Conservation (phyloP, 2,113 vertebrate species). For the Anguilla rostrata region DNA sequence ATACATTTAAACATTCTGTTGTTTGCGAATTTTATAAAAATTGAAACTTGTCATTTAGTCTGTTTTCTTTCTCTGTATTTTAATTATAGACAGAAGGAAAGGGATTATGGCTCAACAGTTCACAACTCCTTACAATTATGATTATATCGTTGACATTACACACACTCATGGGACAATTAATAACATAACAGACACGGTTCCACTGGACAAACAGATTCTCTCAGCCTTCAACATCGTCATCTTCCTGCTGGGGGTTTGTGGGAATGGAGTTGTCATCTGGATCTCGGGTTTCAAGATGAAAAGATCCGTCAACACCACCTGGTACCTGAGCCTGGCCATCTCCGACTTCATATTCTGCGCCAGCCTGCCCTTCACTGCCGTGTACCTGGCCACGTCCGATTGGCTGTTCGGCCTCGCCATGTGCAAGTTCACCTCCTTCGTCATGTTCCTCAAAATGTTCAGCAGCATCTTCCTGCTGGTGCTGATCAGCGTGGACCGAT, state of each 20-base stretch:
- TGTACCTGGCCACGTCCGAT: neutral
- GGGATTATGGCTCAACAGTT: neutral
- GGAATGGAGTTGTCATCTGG: constrained; percentile 26
- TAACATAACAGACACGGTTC: no score
- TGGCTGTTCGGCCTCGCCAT: constrained; percentile 31
- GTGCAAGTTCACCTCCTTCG: constrained; percentile 36
- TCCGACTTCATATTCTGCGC: constrained; percentile 31
- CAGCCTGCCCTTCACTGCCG: constrained; percentile 16
- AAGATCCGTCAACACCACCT: constrained; percentile 15
- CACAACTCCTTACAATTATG: neutral
- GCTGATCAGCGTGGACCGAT: constrained; percentile 30
- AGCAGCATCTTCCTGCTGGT: constrained; percentile 35
- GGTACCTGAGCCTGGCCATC: constrained; percentile 37
- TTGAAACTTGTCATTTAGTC: neutral
- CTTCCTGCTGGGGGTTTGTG: constrained; percentile 23
- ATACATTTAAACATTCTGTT: neutral
- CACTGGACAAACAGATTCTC: neutral
- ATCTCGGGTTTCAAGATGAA: constrained; percentile 32
- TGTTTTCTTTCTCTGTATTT: neutral
- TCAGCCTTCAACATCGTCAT: constrained; percentile 3
- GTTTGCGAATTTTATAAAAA: neutral
- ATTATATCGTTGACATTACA: neutral
- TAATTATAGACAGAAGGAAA: neutral
- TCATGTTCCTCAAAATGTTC: constrained; percentile 33
- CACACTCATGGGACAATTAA: no score